These are phyloP conservation scores for Gisinianus flammeolus DNA, from an alignment of 2,888 invertebrate genomes.

Conservation along the genomic window DNA sequence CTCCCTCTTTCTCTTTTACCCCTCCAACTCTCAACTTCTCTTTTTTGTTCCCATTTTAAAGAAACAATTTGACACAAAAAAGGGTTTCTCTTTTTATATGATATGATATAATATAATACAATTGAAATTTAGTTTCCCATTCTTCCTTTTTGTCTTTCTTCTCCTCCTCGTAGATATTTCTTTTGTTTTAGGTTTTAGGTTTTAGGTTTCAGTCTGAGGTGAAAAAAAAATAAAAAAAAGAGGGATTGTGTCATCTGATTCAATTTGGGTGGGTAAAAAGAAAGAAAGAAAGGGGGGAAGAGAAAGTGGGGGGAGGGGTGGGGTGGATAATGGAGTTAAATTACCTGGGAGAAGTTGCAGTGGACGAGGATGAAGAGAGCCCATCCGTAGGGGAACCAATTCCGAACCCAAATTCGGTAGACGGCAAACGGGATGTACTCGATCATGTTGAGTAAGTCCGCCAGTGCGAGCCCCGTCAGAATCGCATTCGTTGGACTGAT, in stretches of 20 bases:
- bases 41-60: neutral
- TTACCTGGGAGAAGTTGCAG: conserved; percentile 83
- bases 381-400: conserved; percentile 70
- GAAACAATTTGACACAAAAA: neutral
- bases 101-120: no score
- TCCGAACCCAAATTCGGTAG: conserved; percentile 66
- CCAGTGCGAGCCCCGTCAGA: conserved; percentile 80
- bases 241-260: neutral
- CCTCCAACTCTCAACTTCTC: neutral
- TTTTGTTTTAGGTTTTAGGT: neutral
- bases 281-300: neutral
- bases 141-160: no score
- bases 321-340: neutral
- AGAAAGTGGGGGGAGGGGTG: neutral
- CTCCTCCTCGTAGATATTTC: no score
- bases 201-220: neutral
- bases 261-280: neutral
- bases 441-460: conserved; percentile 92
- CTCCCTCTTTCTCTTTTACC: neutral
- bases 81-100: no score
- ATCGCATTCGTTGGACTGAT: conserved; percentile 89
- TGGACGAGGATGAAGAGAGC: conserved; percentile 87
- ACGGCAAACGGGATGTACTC: conserved; percentile 90
- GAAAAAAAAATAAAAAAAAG: neutral
- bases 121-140: no score